Conservation (phyloP, 1,140 invertebrate species). For the Drosophila navojoa region DNA sequence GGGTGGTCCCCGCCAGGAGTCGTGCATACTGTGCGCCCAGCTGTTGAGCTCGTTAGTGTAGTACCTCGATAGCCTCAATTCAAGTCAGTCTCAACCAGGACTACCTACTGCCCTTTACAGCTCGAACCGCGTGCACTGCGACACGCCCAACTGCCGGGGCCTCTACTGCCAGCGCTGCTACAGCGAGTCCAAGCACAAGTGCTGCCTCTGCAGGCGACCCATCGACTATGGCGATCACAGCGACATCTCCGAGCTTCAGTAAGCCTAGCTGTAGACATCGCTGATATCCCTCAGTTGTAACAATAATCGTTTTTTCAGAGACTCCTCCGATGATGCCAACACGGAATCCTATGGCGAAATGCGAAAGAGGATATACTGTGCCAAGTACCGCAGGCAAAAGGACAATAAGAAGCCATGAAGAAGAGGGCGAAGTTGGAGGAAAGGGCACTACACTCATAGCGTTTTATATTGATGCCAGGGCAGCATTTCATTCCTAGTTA, state of each 20-base stretch:
- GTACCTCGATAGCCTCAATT: constrained; percentile 13
- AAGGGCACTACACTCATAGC: too few species aligned
- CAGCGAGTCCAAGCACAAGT: constrained; percentile 85
- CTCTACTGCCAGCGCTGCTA: constrained; percentile 90
- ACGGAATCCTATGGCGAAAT: background rate
- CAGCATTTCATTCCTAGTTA: too few species aligned
- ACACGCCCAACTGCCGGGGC: constrained; percentile 87
- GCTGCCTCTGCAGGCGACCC: constrained; percentile 85
- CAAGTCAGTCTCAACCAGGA: constrained; percentile 43
- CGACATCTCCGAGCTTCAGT: constrained; percentile 91
- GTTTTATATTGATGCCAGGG: too few species aligned
- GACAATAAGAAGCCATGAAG: background rate
- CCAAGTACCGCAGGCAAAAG: too few species aligned
- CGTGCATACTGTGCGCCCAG: constrained; percentile 15
- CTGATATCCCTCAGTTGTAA: background rate
- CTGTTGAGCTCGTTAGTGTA: constrained; percentile 8
- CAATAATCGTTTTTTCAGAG: constrained; percentile 17
- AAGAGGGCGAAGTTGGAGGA: background rate
- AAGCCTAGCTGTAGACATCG: background rate
- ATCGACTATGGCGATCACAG: constrained; percentile 90
- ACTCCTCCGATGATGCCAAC: constrained; percentile 52
- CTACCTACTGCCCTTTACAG: constrained; percentile 15
- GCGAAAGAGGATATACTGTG: background rate
- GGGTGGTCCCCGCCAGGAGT: background rate
- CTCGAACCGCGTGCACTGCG: constrained; percentile 84